These are phyloP conservation scores for Acrossocheilus fasciatus DNA, from an alignment of 2,797 vertebrate genomes.

Conservation along the genomic window DNA sequence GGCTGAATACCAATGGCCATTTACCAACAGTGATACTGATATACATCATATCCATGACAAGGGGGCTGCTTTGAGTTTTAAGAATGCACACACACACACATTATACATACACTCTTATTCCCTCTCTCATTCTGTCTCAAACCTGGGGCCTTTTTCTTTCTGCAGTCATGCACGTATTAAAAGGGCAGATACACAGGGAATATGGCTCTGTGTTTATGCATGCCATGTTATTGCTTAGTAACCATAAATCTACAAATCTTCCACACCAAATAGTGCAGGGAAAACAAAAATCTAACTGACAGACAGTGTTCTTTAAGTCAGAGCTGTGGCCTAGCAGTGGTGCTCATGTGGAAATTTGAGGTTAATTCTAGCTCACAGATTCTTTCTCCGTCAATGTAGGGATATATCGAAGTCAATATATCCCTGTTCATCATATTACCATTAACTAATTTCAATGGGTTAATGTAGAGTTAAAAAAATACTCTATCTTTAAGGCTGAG, in stretches of 20 bases:
- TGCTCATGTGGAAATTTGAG: background rate
- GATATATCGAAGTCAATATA: background rate
- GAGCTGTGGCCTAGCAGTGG: background rate
- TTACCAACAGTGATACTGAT: slow-evolving; percentile 67
- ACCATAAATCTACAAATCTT: slow-evolving; percentile 30
- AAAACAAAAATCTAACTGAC: background rate
- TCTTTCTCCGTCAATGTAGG: background rate
- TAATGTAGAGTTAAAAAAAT: too few relatives aligned
- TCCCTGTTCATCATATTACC: background rate
- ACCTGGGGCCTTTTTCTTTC: slow-evolving; percentile 22
- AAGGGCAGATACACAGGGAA: slow-evolving; percentile 14
- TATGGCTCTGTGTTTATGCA: slow-evolving; percentile 28
- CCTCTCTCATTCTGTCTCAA: slow-evolving; percentile 32
- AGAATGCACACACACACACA: slow-evolving; percentile 30
- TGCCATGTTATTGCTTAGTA: slow-evolving; percentile 11
- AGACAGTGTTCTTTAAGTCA: background rate
- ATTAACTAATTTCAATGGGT: background rate
- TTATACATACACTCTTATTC: slow-evolving; percentile 37
- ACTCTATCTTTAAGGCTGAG: background rate
- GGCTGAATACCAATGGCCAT: slow-evolving; percentile 65
- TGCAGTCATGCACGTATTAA: slow-evolving; percentile 38
- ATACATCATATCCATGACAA: slow-evolving; percentile 68
- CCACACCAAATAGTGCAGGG: background rate
- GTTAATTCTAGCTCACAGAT: background rate
- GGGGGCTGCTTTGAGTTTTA: slow-evolving; percentile 55